Evolutionary conservation across 92 coral and sea anemone species (phyloP), one percentile per base, ranked within the genome.

Genomic region (Nematostella vectensis): DNA sequence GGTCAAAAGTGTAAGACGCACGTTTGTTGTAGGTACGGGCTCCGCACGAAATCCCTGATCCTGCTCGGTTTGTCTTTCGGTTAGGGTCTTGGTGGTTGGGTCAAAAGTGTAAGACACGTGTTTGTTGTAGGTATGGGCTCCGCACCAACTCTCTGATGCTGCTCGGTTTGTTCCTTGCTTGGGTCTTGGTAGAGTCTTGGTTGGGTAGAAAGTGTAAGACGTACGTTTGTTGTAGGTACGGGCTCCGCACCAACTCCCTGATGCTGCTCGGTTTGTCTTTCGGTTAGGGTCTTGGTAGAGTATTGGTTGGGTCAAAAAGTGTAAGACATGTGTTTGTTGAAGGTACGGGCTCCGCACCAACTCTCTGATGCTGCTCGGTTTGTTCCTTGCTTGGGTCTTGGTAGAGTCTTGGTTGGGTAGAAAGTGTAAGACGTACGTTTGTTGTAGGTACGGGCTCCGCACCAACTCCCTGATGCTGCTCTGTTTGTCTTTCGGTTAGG

Each of bases 1-100:
- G n/a, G n/a, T n/a, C n/a, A n/a, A n/a, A n/a, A n/a, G n/a, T n/a
- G n/a, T n/a, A n/a, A n/a, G n/a, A n/a, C n/a, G n/a, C n/a, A n/a
- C n/a, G n/a, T n/a, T n/a, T n/a, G n/a, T n/a, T n/a, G n/a, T n/a
- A 83, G 94, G 47, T 83, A 83, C 54, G 82, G 87, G 15, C 76
- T 83, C 9, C 68, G 83, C 3, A 83, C 87, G 16, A 83, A 83
- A 53, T 70, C 83, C 23, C 48, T 83, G 21, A 29, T 83, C 73
- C 45, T 83, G 40, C 67, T 83, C 6, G 87, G 94, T 25, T 51
- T 83, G 9, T 79, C 82, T 48, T 66, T 83, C n/a, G n/a, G n/a
- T n/a, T n/a, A n/a, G n/a, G n/a, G n/a, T n/a, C n/a, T n/a, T n/a
- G n/a, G n/a, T n/a, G n/a, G n/a, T n/a, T n/a, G n/a, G n/a, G n/a